Conservation (phyloP, 1,140 invertebrate species). For the Thalassaphorura encarpata region DNA sequence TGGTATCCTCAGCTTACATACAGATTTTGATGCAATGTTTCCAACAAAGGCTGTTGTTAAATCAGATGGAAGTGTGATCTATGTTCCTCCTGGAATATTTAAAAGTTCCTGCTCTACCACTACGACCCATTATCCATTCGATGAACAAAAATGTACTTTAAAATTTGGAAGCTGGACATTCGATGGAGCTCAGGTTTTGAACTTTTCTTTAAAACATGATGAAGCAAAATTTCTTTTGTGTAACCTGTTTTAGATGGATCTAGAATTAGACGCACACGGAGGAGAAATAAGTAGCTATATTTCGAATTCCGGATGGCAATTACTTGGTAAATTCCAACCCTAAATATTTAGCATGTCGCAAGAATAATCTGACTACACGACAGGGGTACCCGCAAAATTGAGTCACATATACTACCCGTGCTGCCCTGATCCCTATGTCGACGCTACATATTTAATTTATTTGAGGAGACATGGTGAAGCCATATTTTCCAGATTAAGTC, state of each 20-base stretch:
- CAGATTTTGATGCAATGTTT: too few species aligned
- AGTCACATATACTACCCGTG: too few species aligned
- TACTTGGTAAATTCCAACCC: neutral
- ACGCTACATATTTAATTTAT: neutral
- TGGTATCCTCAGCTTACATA: too few species aligned
- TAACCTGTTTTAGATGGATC: neutral
- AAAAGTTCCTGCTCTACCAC: neutral
- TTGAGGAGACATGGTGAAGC: neutral
- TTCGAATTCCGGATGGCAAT: neutral
- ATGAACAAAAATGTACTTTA: neutral
- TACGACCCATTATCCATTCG: neutral
- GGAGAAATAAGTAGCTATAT: neutral
- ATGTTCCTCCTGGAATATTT: neutral
- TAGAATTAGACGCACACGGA: neutral
- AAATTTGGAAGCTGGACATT: neutral
- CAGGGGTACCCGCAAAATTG: neutral
- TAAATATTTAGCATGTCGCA: neutral
- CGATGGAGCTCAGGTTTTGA: neutral
- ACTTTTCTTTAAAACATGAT: neutral
- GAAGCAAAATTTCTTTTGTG: neutral
- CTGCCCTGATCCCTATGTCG: neutral
- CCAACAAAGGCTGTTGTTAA: neutral
- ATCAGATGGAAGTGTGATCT: neutral
- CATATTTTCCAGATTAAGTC: too few species aligned
- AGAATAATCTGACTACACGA: neutral